These are phyloP conservation scores for Campoletis sonorensis DNA, from an alignment of 1,140 invertebrate species.

Conservation along the genomic window DNA sequence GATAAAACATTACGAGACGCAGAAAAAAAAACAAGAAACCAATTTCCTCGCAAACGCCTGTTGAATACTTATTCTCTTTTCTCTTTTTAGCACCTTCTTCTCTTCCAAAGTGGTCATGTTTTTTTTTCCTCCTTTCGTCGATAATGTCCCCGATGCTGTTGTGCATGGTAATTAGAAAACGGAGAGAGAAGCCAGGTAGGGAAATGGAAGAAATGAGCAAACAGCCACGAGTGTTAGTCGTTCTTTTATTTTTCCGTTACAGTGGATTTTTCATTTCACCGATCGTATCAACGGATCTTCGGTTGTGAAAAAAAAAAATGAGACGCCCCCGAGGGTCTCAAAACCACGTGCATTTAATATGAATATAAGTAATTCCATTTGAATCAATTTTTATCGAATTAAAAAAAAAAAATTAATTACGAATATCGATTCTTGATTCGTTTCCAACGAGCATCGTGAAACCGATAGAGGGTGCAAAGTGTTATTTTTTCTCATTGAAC, in stretches of 20 bases:
- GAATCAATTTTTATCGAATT: too few relatives aligned
- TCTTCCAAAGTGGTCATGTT: background rate
- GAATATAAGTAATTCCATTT: too few relatives aligned
- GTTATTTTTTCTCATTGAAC: too few relatives aligned
- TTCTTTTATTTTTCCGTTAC: background rate
- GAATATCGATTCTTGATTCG: too few relatives aligned
- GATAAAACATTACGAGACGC: background rate
- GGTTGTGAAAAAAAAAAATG: too few relatives aligned
- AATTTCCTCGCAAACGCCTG: slow-evolving; percentile 21
- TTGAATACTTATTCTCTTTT: slow-evolving; percentile 8
- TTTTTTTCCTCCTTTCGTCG: background rate
- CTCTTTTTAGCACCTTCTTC: background rate
- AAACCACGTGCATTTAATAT: too few relatives aligned
- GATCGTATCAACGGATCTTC: too few relatives aligned
- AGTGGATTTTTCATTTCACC: too few relatives aligned
- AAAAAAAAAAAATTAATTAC: too few relatives aligned
- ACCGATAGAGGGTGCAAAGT: too few relatives aligned
- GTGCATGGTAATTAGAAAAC: slow-evolving; percentile 3
- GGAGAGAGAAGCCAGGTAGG: background rate
- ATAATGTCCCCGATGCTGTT: background rate
- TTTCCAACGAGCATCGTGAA: too few relatives aligned
- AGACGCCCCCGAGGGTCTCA: too few relatives aligned
- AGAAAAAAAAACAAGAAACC: slow-evolving; percentile 21
- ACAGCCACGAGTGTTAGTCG: background rate
- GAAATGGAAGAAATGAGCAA: background rate